A percentile compares a stretch with the other conserved stretches of the same genome.
Evolutionary conservation across 2,113 vertebrate species (phyloP).

Genomic region (Heterochromis multidens): DNA sequence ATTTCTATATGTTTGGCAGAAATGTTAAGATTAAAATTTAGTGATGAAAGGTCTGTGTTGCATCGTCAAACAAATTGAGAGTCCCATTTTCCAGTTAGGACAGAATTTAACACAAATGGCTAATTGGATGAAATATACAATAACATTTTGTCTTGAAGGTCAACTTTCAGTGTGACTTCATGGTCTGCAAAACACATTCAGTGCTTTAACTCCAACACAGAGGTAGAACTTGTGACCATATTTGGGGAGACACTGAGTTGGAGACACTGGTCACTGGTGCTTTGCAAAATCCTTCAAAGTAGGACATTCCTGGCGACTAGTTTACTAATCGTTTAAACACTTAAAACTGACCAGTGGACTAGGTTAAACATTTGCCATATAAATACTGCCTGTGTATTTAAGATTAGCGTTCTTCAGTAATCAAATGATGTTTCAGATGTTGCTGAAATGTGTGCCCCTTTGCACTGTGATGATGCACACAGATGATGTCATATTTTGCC

Average conservation of each 20-base stretch:
- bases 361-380: background rate
- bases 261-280: background rate
- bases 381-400: background rate
- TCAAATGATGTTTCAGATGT: background rate
- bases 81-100: background rate
- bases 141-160: background rate
- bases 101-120: background rate
- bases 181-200: background rate
- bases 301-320: background rate
- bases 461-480: background rate
- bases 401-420: background rate
- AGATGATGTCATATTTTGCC: background rate
- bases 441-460: background rate
- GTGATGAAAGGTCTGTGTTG: background rate
- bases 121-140: background rate
- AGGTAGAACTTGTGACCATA: background rate
- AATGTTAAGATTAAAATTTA: background rate
- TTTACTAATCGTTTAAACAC: background rate
- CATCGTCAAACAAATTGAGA: background rate
- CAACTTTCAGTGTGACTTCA: background rate
- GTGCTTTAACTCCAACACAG: no score
- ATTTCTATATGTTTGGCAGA: background rate
- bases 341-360: background rate
- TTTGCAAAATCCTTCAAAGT: background rate
- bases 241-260: accelerated